Evolutionary conservation across 2,113 vertebrate genomes (phyloP).

Genomic region (Cairina moschata): DNA sequence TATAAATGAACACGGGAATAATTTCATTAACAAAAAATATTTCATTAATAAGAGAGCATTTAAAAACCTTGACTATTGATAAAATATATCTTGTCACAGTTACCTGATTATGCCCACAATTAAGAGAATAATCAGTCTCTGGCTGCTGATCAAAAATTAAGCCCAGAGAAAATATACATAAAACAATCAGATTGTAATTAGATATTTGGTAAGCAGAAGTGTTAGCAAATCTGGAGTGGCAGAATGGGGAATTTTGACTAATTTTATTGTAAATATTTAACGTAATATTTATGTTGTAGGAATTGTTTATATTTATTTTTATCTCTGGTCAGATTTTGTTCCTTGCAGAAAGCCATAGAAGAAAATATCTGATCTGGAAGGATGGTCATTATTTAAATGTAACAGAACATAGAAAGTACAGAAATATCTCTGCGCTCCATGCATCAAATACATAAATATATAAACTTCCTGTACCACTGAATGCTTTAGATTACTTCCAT

Average conservation of each 20-base stretch:
- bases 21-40: constrained; percentile 10
- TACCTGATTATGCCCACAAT: background rate
- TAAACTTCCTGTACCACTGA: background rate
- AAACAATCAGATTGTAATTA: background rate
- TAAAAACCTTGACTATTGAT: background rate
- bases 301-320: background rate
- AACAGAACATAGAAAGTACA: background rate
- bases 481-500: constrained; percentile 1
- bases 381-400: background rate
- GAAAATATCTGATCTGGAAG: background rate
- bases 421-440: background rate
- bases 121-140: background rate
- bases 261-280: background rate
- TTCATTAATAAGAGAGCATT: background rate
- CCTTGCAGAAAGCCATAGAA: background rate
- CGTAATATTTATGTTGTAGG: background rate
- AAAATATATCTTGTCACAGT: background rate
- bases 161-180: background rate
- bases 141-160: constrained; percentile 18
- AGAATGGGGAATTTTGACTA: background rate
- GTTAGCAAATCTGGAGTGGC: background rate
- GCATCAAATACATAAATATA: background rate
- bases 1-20: background rate
- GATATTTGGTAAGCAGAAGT: background rate
- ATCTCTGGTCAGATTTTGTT: background rate